Conservation (phyloP, 2,113 vertebrate species). For the Beaufortia kweichowensis region DNA sequence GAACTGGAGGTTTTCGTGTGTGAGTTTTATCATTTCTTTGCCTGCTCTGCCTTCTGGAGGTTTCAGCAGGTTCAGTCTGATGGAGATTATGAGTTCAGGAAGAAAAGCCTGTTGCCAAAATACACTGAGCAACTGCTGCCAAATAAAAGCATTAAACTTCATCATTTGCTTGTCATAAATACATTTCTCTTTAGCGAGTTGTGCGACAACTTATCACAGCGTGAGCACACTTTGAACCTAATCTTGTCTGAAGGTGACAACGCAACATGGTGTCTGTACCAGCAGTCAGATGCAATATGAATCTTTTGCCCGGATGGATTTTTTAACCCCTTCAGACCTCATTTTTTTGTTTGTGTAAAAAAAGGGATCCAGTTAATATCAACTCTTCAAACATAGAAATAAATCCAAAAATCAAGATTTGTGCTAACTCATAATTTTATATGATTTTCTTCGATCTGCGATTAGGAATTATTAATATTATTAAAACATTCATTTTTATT, state of each 20-base stretch:
- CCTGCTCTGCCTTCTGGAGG: conserved; percentile 32
- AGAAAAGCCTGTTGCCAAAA: conserved; percentile 18
- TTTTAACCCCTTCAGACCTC: too few species aligned
- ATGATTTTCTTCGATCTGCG: too few species aligned
- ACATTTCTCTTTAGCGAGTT: conserved; percentile 48
- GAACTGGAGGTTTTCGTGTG: not conserved
- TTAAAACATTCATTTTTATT: too few species aligned
- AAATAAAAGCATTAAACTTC: conserved; percentile 49
- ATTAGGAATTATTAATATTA: too few species aligned
- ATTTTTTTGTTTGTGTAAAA: too few species aligned
- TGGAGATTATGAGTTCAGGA: conserved; percentile 18
- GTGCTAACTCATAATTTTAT: too few species aligned
- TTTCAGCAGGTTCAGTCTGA: conserved; percentile 30
- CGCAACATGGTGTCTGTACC: not conserved
- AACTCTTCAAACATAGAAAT: too few species aligned
- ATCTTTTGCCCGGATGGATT: not conserved
- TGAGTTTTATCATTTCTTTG: conserved; percentile 8
- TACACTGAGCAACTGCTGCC: not conserved
- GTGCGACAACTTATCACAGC: conserved; percentile 23
- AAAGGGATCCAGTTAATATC: too few species aligned
- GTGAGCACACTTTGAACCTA: not conserved
- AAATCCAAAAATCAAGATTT: too few species aligned
- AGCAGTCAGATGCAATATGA: not conserved
- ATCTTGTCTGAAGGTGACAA: conserved; percentile 24
- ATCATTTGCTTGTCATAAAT: conserved; percentile 41